phyloP scores from a whole-genome alignment of 2,797 vertebrate genomes.

The Salmo trutta region DNA sequence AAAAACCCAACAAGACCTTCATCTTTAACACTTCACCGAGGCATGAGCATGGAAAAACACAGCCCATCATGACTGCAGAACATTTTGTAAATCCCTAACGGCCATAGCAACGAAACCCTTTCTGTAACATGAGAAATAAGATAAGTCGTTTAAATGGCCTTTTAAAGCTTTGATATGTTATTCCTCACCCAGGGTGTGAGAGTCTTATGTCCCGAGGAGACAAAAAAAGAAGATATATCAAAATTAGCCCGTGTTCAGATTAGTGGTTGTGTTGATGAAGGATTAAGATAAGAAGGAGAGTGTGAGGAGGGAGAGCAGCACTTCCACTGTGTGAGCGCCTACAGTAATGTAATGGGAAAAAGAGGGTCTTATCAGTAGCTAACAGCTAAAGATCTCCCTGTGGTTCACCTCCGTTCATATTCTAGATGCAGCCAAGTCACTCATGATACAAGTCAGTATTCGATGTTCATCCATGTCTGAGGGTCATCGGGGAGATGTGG shows the following conservation, averaged over 20 bases:
- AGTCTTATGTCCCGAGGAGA: too few relatives aligned
- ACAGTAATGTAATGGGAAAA: constrained; percentile 53
- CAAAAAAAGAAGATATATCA: constrained; percentile 38
- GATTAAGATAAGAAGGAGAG: constrained; percentile 70
- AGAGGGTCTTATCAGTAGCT: constrained; percentile 62
- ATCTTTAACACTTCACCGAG: not conserved
- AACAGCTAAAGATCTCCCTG: constrained; percentile 71
- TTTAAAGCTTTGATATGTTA: not conserved
- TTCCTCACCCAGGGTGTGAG: not conserved
- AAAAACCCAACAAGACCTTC: not conserved
- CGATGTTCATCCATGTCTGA: constrained; percentile 32
- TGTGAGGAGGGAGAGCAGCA: constrained; percentile 53
- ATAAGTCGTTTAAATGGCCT: not conserved
- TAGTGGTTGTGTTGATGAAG: constrained; percentile 69
- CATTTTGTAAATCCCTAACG: not conserved
- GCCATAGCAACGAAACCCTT: not conserved
- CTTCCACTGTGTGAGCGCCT: constrained; percentile 48
- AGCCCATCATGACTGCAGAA: not conserved
- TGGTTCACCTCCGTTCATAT: constrained; percentile 65
- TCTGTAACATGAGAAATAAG: too few relatives aligned
- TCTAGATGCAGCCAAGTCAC: not conserved
- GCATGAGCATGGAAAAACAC: not conserved
- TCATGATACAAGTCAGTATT: constrained; percentile 41
- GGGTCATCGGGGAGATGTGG: too few relatives aligned
- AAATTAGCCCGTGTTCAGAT: constrained; percentile 63